Evolutionary conservation across 2,888 invertebrate species (phyloP).

Genomic region (Dryomyza anilis): DNA sequence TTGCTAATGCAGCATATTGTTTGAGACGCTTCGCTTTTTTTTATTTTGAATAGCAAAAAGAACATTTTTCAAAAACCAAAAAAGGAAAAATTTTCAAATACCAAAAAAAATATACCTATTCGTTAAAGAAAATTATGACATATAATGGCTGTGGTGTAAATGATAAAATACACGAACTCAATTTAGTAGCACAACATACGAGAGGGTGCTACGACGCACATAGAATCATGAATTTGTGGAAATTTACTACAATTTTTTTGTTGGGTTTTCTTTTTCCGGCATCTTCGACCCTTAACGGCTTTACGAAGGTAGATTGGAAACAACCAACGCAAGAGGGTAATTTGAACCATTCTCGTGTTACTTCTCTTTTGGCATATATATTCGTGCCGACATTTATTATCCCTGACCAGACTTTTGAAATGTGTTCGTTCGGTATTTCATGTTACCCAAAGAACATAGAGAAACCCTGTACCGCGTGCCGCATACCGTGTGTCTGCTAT

Average conservation of each 20-base stretch:
- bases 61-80: too few species aligned
- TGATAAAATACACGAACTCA: background rate
- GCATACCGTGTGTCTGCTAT: constrained; percentile 8
- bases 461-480: too few species aligned
- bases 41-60: background rate
- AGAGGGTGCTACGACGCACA: constrained; percentile 9
- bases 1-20: background rate
- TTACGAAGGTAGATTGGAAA: too few species aligned
- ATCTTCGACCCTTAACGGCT: too few species aligned
- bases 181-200: background rate
- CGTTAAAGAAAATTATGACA: constrained; percentile 2
- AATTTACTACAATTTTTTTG: too few species aligned
- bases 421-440: background rate
- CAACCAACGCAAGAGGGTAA: too few species aligned
- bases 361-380: too few species aligned
- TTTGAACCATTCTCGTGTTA: too few species aligned
- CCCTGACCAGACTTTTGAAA: background rate
- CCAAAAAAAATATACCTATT: too few species aligned
- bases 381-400: constrained; percentile 6
- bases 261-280: too few species aligned
- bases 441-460: too few species aligned
- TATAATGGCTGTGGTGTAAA: background rate
- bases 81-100: background rate
- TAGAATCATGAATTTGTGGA: too few species aligned
- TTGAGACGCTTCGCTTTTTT: background rate